Evolutionary conservation across 2,888 invertebrate genomes (phyloP), one percentile per base, ranked within the genome.

Genomic region (Oeneis ivallda): DNA sequence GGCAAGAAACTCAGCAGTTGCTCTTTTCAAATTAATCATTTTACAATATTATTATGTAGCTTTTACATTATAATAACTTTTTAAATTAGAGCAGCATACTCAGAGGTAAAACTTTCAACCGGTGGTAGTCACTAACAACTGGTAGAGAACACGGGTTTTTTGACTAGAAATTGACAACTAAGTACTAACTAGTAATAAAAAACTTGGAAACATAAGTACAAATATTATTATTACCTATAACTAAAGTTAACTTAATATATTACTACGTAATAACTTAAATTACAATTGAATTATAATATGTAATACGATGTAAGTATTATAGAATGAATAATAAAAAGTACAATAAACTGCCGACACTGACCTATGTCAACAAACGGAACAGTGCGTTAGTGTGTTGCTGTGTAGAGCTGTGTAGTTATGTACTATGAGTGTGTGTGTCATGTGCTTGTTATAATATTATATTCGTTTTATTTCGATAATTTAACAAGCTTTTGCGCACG

Each of bases 361-460:
- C 90, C 90, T 88, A 87, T 85, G 89, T 87, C 88, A 90, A 90
- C 86, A 85, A 79, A 82, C 82, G 77, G 77, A 74, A 73, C 72
- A 72, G 32, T 54, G 73, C 49, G 70, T 66, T 57, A 75, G 81
- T 78, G 79, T 57, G 62, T 41, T 34, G 37, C 43, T 26, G 37
- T 17, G 53, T 26, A 57, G 57, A 37, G 37, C 43, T 26, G 37
- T 17, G 53, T 26, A 57, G 57, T 19, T 50, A 49, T 53, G 7
- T 47, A n/a, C 2, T 43, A 9, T 65, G 13, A 50, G 43, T 66
- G 37, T 56, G 56, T 17, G 54, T 7, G 17, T 17, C 37, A 11
- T 53, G 9, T 37, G 3, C 1, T 2, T 19, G 37, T 41, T 11
- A 2, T 6, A 5, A 34, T 19, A 17, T 39, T 34, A 7, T 39